Evolutionary conservation across 2,113 vertebrate genomes (phyloP).

Genomic region (Corythornis cristatus): DNA sequence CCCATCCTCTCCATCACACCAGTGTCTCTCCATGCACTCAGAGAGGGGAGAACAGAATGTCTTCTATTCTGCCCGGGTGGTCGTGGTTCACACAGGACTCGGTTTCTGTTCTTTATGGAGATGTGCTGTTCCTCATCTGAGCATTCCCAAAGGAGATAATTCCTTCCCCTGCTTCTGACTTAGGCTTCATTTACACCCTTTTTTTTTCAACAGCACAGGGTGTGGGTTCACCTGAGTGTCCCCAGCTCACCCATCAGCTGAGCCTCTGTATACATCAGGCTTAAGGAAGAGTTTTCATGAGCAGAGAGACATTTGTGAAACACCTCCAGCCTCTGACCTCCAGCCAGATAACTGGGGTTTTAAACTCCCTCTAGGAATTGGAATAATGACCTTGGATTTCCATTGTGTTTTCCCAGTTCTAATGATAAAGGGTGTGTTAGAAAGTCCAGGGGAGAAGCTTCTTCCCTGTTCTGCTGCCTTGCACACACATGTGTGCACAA

Average conservation of each 20-base stretch:
- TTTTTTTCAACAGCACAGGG: background rate
- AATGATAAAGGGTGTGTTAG: background rate
- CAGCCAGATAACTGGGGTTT: background rate
- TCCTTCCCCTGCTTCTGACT: background rate
- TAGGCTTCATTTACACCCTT: background rate
- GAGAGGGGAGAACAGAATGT: background rate
- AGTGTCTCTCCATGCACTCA: background rate
- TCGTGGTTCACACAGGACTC: rapidly evolving
- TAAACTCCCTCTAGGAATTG: background rate
- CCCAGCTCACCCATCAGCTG: background rate
- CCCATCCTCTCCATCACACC: background rate
- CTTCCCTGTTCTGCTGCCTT: background rate
- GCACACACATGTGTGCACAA: background rate
- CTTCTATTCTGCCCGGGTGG: background rate
- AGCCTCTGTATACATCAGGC: background rate
- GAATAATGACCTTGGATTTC: background rate
- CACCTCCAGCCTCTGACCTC: background rate
- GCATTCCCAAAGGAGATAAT: background rate
- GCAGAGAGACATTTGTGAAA: background rate
- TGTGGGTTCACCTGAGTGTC: background rate
- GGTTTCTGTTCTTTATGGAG: background rate
- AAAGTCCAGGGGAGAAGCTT: background rate
- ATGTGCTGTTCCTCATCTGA: background rate
- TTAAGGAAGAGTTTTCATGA: background rate
- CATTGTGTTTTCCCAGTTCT: background rate